A percentile compares a stretch with the other conserved stretches of the same genome.
These are phyloP conservation scores for Mormyrus hasselquistii DNA, from an alignment of 2,797 vertebrate species.

Conservation along the genomic window DNA sequence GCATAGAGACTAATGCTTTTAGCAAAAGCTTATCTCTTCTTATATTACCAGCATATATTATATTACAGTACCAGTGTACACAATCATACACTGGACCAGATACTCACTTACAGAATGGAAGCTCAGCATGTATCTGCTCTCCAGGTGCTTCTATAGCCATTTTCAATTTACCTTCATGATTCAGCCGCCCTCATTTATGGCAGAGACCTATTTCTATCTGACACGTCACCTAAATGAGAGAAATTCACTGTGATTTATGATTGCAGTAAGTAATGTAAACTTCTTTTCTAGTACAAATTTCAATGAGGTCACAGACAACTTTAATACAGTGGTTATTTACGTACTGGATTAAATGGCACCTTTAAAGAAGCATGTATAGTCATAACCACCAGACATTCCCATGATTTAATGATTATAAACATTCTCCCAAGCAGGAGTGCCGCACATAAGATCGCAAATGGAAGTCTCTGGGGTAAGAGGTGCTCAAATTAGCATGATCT, in stretches of 20 bases:
- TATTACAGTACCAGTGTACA: not conserved
- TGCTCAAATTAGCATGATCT: not conserved
- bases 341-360: not conserved
- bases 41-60: not conserved
- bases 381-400: not conserved
- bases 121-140: not conserved
- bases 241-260: not conserved
- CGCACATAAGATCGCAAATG: not conserved
- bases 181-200: not conserved
- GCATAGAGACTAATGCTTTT: not conserved
- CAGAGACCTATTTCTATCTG: not conserved
- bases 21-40: not conserved
- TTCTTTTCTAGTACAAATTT: not conserved
- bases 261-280: not conserved
- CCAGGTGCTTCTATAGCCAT: not conserved
- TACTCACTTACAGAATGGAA: not conserved
- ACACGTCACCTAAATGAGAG: not conserved
- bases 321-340: not conserved
- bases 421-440: not conserved
- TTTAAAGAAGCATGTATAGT: not conserved
- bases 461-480: not conserved
- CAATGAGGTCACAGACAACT: not conserved
- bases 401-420: not conserved
- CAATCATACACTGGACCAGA: not conserved
- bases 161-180: not conserved